Evolutionary conservation across 1,140 invertebrate genomes (phyloP).

Genomic region (Lasaia peninsularis): DNA sequence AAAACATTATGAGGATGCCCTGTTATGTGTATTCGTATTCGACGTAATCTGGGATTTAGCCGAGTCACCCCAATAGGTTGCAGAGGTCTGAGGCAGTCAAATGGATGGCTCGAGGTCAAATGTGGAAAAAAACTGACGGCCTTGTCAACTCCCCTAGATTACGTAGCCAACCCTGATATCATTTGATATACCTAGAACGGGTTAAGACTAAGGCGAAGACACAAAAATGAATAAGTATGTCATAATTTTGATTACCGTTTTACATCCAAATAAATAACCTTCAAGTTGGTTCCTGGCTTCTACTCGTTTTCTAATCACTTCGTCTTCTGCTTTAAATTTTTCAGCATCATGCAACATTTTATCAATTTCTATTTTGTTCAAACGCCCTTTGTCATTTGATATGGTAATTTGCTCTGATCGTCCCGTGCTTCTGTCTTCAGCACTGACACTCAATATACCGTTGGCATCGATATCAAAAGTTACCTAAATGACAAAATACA

Average conservation of each 20-base stretch:
- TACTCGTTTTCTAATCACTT: slow-evolving; percentile 82
- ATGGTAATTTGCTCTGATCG: slow-evolving; percentile 89
- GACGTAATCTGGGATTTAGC: too few species aligned
- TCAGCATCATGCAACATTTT: slow-evolving; percentile 91
- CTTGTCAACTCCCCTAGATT: too few species aligned
- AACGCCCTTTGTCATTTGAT: slow-evolving; percentile 94
- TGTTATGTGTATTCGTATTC: too few species aligned
- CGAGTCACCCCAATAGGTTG: too few species aligned
- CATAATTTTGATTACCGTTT: slow-evolving; percentile 74
- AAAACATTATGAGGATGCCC: too few species aligned
- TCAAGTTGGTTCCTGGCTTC: slow-evolving; percentile 89
- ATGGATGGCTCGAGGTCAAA: too few species aligned
- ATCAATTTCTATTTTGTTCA: slow-evolving; percentile 94
- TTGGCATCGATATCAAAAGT: slow-evolving; percentile 90
- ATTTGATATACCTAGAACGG: too few species aligned
- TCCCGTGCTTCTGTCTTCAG: slow-evolving; percentile 87
- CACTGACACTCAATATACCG: slow-evolving; percentile 89
- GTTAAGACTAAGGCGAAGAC: too few species aligned
- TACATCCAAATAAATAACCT: slow-evolving; percentile 89
- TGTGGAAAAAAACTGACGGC: too few species aligned
- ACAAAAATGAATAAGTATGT: too few species aligned
- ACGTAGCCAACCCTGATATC: background rate
- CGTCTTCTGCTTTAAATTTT: slow-evolving; percentile 83
- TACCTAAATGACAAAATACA: slow-evolving; percentile 73
- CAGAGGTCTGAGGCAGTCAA: too few species aligned